Evolutionary conservation across 2,888 invertebrate species (phyloP), one percentile per base, ranked within the genome.

Genomic region (Drosophila nigricruria): DNA sequence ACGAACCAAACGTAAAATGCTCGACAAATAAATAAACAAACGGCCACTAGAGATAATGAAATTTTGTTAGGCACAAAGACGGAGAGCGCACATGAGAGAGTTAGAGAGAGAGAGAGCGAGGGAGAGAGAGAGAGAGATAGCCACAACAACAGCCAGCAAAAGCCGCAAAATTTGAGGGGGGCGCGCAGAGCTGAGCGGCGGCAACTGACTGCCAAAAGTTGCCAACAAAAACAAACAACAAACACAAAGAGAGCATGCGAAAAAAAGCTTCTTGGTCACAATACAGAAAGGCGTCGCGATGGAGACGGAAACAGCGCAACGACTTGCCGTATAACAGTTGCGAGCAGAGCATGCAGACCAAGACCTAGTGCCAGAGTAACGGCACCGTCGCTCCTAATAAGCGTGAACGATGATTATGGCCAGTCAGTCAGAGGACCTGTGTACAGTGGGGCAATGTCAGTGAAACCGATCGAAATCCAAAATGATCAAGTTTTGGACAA

Each of bases 11-110:
- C 53, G 53, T 32, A 72, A 75, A 73, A 69, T 61, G 65, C 61
- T 69, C 79, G 68, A 71, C 82, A 73, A 84, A 82, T 76, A 84
- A 87, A 84, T 76, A 87, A 87, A 82, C 87, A 82, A 81, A 79
- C 87, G 76, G 65, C 68, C 74, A 81, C 79, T 81, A 59, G 77
- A 86, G 83, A 86, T 84, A 84, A 84, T 86, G 84, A 84, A 83
- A 76, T 87, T 81, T 83, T 50, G 70, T 52, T 50, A 27, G 71
- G 61, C 60, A 43, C 40, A 47, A 30, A 38, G 16, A 20, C 52
- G 61, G 62, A 49, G 45, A 57, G 34, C 20, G 34, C 23, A 23
- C 10, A 1, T 9, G n/a, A n/a, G 10, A 57, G 43, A 57, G 57
- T 8, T 54, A 1, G 34, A 20, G 38, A 42, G 59, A 9, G 23